Percentiles rank a stretch among this genome's conserved stretches.
These are phyloP conservation scores for Lycaena phlaeas DNA, from an alignment of 2,888 invertebrate genomes.

Conservation along the genomic window DNA sequence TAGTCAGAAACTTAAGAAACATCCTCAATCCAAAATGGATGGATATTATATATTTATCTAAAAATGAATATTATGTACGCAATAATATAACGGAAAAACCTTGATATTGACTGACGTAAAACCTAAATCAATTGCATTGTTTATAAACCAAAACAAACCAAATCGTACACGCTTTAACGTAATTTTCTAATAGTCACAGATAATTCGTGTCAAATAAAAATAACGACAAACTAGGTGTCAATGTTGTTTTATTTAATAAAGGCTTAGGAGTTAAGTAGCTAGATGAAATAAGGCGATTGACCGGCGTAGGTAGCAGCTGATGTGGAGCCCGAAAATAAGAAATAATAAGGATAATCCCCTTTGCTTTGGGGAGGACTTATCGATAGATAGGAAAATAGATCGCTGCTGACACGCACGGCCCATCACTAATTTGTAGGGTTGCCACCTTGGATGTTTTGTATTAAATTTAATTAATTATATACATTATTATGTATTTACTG, in stretches of 20 bases:
- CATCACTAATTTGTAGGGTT: slow-evolving; percentile 7
- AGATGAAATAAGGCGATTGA: slow-evolving; percentile 22
- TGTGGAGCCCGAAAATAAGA: slow-evolving; percentile 35
- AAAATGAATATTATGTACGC: too few species aligned
- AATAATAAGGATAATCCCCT: slow-evolving; percentile 59
- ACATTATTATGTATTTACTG: too few species aligned
- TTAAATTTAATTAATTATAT: too few species aligned
- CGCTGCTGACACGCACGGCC: slow-evolving; percentile 43
- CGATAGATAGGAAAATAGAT: slow-evolving; percentile 56
- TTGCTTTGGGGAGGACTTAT: slow-evolving; percentile 42
- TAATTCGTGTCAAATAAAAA: background rate
- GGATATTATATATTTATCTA: too few species aligned
- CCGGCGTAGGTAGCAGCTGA: slow-evolving; percentile 25
- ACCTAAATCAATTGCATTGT: too few species aligned
- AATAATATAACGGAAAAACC: too few species aligned
- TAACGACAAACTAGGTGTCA: background rate
- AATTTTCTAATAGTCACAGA: too few species aligned
- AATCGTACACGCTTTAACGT: too few species aligned
- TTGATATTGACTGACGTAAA: too few species aligned
- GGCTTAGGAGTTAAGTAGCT: slow-evolving; percentile 19
- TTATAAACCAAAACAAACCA: too few species aligned
- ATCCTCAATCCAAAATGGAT: too few species aligned
- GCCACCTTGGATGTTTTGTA: background rate
- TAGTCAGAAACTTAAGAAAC: too few species aligned
- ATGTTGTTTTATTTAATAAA: slow-evolving; percentile 9